Base-by-base conservation (phyloP, 1,140 invertebrate species). In the Laodelphax striatellus region DNA sequence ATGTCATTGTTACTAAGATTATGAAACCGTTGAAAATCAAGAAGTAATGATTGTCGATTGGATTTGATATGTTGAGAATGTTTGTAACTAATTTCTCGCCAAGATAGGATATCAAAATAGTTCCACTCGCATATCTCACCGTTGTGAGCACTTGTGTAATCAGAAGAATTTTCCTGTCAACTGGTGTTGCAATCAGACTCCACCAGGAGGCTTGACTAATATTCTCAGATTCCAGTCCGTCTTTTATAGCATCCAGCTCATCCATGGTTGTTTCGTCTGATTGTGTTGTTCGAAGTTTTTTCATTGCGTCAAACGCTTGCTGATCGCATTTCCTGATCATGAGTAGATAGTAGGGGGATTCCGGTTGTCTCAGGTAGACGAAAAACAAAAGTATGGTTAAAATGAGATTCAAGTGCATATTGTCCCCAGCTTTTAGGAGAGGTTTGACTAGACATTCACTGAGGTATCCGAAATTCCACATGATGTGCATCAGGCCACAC, bases 401-500 rank as follows among this genome's bases (percentile, higher is more conserved):
- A 0, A 73, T 71, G 5, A 82, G 73, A 62, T 82, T 84, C 1
- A 80, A 70, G 61, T 86, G 80, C 62, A 85, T 83, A 14, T 90
- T 76, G 1, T 73, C 75, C 28, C 73, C 70, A 73, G 92, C 92
- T 0, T 77, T 76, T 0, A 89, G 76, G 67, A 76, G 86, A 0
- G 88, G 82, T 0, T 92, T 92, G 42, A 91, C 76, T 0, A 76
- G 70, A 70, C 92, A 95, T 0, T 86, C 78, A 44, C 85, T 80
- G 0, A 94, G 70, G 16, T 64, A 82, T 5, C 93, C 93, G 14
- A 87, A 62, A 8, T 81, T 80, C 34, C 86, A 81, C 67, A 88
- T 88, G 10, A 91, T 72, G 69, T 94, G 88, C 62, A 93, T 82
- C 57, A 90, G 83, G 0, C 90, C 88, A 9, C 90, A 90, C 0